Evolutionary conservation across 1,140 invertebrate species (phyloP).

Genomic region (Zaprionus capensis): DNA sequence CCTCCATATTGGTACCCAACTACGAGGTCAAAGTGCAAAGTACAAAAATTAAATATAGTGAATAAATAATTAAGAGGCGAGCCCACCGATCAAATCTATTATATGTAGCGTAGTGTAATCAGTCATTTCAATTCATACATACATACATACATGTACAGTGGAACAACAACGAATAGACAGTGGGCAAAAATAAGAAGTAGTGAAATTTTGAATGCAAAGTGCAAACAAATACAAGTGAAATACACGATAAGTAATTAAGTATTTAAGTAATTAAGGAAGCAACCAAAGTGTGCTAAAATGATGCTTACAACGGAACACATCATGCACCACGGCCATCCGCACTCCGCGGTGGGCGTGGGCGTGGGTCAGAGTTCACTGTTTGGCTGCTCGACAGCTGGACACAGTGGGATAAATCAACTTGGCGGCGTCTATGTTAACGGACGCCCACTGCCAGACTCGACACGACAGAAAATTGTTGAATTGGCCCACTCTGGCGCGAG

Average conservation of each 20-base stretch:
- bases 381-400: conserved; percentile 92
- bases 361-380: conserved; percentile 88
- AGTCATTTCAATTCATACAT: background rate
- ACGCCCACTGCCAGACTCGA: conserved; percentile 97
- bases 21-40: conserved; percentile 9
- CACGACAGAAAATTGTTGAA: conserved; percentile 98
- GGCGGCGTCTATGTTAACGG: conserved; percentile 99
- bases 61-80: background rate
- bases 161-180: conserved; percentile 7
- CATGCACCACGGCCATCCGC: conserved; percentile 81
- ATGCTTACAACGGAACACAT: conserved; percentile 83
- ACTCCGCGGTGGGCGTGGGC: conserved; percentile 82
- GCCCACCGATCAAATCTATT: conserved; percentile 39
- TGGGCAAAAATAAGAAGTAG: background rate
- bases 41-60: conserved; percentile 7
- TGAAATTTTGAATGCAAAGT: background rate
- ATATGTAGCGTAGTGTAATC: conserved; percentile 26
- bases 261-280: background rate
- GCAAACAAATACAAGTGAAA: background rate
- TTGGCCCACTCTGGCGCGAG: conserved; percentile 97
- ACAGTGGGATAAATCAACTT: conserved; percentile 99
- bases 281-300: conserved; percentile 48
- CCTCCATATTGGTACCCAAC: background rate
- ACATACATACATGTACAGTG: conserved; percentile 6
- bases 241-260: background rate